phyloP scores from a whole-genome alignment of 2,113 vertebrate species.

The Pitta sordida region DNA sequence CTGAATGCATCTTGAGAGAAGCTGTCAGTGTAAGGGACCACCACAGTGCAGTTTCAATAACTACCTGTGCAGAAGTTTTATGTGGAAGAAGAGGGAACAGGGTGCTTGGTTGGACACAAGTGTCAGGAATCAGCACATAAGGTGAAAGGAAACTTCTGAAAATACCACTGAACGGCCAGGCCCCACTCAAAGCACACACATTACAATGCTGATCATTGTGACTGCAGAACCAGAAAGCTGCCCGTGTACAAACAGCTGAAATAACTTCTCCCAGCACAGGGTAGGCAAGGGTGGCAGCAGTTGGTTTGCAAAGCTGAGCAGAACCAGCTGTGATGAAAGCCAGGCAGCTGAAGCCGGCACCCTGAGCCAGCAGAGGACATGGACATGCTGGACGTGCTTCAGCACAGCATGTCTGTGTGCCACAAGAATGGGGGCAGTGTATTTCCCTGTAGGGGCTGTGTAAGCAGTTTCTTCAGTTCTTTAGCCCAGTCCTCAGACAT shows the following conservation, averaged over 20 bases:
- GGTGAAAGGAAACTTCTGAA: neutral
- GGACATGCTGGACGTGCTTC: accelerated
- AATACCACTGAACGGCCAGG: accelerated
- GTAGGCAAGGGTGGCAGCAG: neutral
- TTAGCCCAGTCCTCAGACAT: neutral
- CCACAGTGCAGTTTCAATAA: neutral
- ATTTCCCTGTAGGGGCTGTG: accelerated
- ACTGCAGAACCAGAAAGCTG: neutral
- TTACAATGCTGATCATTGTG: neutral
- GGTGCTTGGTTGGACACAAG: accelerated
- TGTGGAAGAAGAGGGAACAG: neutral
- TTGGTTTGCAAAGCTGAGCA: neutral
- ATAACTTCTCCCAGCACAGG: neutral
- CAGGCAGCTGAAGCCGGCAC: accelerated
- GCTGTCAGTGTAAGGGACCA: neutral
- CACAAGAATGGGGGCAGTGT: accelerated
- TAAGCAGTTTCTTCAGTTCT: neutral
- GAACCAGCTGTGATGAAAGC: neutral
- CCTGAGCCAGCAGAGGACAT: accelerated
- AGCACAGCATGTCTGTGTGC: accelerated
- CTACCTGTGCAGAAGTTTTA: accelerated
- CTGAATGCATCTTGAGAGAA: no score
- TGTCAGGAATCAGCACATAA: accelerated
- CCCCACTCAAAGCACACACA: accelerated
- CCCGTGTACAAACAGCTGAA: neutral